Base-by-base conservation (phyloP, 1,140 invertebrate genomes). In the Pseudoatta argentina region DNA sequence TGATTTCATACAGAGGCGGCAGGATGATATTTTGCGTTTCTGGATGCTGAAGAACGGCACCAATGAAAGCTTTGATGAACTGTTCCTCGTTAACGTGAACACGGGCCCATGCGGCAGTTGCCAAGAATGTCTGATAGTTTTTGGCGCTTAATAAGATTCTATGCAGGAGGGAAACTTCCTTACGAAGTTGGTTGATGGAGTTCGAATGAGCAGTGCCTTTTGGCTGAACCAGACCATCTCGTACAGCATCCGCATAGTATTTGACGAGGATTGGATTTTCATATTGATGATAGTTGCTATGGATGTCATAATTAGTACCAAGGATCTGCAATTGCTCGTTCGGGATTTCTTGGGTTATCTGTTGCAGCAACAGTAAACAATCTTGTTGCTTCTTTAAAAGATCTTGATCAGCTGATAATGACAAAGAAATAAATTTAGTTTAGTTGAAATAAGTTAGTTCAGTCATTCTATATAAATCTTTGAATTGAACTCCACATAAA, bases 321-420 rank as follows among this genome's bases (percentile, higher is more conserved):
- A 94, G 85, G 39, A 91, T 91, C 59, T 94, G 90, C 34, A 95
- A 86, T 39, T 94, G 89, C 64, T 94, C 90, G 85, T 94, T 91
- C 2, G 93, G 93, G 51, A 95, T 93, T 6, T 87, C 89, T 14
- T 89, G 91, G 4, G 96, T 96, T 87, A 96, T 95, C 2, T 97
- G 94, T 86, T 97, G 96, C 71, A 96, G 95, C n/a, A 97, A 95
- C 76, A 96, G 95, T 59, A 97, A 95, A 12, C 97, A 93, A 86
- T 97, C 95, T 73, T 96, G 96, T 92, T 97, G 97, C 83, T 96
- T 96, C 12, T 94, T 91, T 67, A 97, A 89, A 24, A 96, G 93
- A 24, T 95, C 94, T 88, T 96, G 96, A 88, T 96, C 95, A 51
- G 96, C 96, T 96, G 64, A 79, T 87, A 87, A 14, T 0, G 64